Base-by-base conservation (phyloP, 2,797 vertebrate genomes). In the Platyrinchus mystaceus region DNA sequence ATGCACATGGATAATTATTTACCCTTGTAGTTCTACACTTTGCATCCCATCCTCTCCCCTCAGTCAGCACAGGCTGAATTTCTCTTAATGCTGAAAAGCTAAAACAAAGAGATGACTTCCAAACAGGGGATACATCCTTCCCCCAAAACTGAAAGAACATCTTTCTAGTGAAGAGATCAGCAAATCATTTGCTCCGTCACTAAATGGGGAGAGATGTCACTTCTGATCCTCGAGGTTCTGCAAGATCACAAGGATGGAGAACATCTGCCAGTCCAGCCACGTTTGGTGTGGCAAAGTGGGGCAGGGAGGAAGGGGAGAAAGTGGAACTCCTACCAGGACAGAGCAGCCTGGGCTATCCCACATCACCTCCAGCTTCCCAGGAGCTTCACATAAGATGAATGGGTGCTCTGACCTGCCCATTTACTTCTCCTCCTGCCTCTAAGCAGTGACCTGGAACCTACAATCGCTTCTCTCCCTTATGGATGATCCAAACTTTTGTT, bases 161-260 rank as follows among this genome's bases (percentile, higher is more conserved):
- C 34, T 36, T 63, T 55, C 47, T 21, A 21, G 34, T 36, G 46
- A 85, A 22, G 0, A 53, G 16, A 37, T 34, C 34, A 67, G 52
- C 0, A 0, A 55, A 63, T 46, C n/a, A 43, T n/a, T 46, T 7
- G 1, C 46, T 53, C 32, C 13, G 17, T 23, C 20, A 44, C 50
- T 15, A 52, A 49, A 26, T 20, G 46, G 36, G 46, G 77, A 75
- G n/a, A 52, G 50, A 32, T 37, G n/a, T 30, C 36, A 30, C 10
- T n/a, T 60, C 20, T 52, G 44, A 47, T 60, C 44, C 37, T 49
- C 0, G 0, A 22, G 37, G 41, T 26, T 80, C 52, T 52, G 36
- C 20, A 44, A 46, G 28, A 52, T 60, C 43, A 36, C 16, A 44
- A 14, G 46, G 69, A 66, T 16, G 32, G 44, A 78, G 67, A 84